Conservation (phyloP, 2,797 vertebrate genomes). For the Leptoclinus maculatus region DNA sequence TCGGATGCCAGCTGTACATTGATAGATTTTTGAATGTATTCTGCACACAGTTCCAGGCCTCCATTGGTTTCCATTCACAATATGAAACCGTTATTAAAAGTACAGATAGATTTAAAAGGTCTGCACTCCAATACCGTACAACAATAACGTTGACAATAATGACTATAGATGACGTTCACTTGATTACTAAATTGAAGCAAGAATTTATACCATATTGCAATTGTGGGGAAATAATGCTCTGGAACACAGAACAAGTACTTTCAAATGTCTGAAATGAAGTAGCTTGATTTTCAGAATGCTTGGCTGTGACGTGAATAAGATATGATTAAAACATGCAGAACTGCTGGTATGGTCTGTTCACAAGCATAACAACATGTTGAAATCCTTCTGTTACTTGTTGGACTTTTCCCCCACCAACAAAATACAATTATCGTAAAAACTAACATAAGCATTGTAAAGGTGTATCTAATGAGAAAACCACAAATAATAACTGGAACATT, state of each 20-base stretch:
- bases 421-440: not conserved
- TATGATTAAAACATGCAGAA: not conserved
- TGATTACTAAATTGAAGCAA: not conserved
- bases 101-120: not conserved
- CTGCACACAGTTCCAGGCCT: not conserved
- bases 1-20: not conserved
- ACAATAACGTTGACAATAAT: not conserved
- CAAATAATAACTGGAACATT: constrained; percentile 2
- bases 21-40: not conserved
- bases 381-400: not conserved
- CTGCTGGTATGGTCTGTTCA: not conserved
- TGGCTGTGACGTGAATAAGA: not conserved
- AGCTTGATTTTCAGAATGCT: not conserved
- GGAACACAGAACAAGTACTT: not conserved
- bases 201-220: not conserved
- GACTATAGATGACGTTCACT: not conserved
- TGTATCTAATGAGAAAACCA: not conserved
- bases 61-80: not conserved
- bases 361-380: not conserved
- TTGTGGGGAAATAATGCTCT: not conserved
- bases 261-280: not conserved
- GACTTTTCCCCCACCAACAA: not conserved
- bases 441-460: not conserved
- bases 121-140: not conserved
- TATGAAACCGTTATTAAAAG: not conserved